A percentile compares a stretch with the other conserved stretches of the same genome.
Conservation (phyloP, 2,797 vertebrate genomes). For the Alauda arvensis region DNA sequence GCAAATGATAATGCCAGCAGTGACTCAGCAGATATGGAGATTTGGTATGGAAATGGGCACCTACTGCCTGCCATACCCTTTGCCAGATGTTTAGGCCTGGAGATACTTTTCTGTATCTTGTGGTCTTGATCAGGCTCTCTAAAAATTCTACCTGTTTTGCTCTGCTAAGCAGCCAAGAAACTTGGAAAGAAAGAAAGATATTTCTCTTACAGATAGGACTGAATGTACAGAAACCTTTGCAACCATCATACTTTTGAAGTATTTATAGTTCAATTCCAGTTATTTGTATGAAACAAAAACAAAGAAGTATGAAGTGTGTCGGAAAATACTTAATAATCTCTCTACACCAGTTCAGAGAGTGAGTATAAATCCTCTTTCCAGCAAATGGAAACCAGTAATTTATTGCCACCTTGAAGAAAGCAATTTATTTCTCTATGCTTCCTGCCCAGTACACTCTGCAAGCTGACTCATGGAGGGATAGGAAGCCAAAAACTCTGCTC, state of each 20-base stretch:
- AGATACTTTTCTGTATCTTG: background rate
- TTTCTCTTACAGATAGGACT: constrained; percentile 8
- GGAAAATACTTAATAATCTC: constrained; percentile 37
- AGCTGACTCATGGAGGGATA: background rate
- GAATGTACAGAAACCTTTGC: constrained; percentile 37
- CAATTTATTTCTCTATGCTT: background rate
- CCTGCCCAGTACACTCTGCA: background rate
- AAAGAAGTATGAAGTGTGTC: constrained; percentile 25
- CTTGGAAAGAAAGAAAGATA: background rate
- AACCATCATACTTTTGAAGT: background rate
- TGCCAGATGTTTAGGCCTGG: background rate
- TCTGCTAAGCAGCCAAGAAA: background rate
- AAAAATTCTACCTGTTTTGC: background rate
- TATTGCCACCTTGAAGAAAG: constrained; percentile 31
- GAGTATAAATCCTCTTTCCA: constrained; percentile 47
- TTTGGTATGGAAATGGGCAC: background rate
- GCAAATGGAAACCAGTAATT: constrained; percentile 52
- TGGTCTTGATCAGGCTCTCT: constrained; percentile 4
- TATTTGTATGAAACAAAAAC: constrained; percentile 49
- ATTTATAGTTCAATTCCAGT: constrained; percentile 35
- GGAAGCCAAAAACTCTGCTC: constrained; percentile 13
- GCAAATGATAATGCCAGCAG: background rate
- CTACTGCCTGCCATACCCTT: background rate
- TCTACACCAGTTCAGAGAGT: background rate
- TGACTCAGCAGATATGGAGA: background rate